Evolutionary conservation across 2,888 invertebrate species (phyloP), one percentile per base, ranked within the genome.

Genomic region (Pseudococcus jackbeardsleyi): DNA sequence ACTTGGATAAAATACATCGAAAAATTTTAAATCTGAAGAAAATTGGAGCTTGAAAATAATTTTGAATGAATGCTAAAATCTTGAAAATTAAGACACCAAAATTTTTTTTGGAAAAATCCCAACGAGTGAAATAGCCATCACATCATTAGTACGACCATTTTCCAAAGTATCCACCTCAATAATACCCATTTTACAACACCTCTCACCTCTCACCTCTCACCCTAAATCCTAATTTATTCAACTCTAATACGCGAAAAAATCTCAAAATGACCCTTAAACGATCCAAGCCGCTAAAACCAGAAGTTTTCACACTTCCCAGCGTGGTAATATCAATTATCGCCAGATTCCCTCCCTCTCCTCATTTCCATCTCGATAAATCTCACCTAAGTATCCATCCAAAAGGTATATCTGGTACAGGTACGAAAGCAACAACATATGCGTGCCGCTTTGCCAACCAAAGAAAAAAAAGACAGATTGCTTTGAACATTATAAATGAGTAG

Each of bases 401-500:
- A 42, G 5, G 42, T 42, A 42, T 42, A 42, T 33, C 26, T 33
- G n/a, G n/a, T n/a, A 33, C 3, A 3, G 8, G 42, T 42, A 42
- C 42, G 42, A 42, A 42, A 82, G 79, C 22, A 82, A 82, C 46
- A 82, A 82, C 77, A 77, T 19, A 82, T 46, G 42, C 42, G 46
- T 12, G 79, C 46, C 39, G 79, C 79, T 46, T 46, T 46, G 79
- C 79, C 46, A 82, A 82, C 79, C 42, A 82, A 82, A 82, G 19
- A 39, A 86, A 68, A 64, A 86, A 86, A 77, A 86, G 86, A 86
- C 86, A 72, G 72, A 86, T 86, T 86, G 48, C 86, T 72, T 48
- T 77, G 72, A 86, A 86, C 50, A 86, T 86, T 86, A 86, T 86
- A 86, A 86, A 86, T 86, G 86, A 86, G 86, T 48, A 22, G 86